A percentile compares a stretch with the other conserved stretches of the same genome.
phyloP scores from a whole-genome alignment of 2,113 vertebrate species.

The Trichomycterus rosablanca region DNA sequence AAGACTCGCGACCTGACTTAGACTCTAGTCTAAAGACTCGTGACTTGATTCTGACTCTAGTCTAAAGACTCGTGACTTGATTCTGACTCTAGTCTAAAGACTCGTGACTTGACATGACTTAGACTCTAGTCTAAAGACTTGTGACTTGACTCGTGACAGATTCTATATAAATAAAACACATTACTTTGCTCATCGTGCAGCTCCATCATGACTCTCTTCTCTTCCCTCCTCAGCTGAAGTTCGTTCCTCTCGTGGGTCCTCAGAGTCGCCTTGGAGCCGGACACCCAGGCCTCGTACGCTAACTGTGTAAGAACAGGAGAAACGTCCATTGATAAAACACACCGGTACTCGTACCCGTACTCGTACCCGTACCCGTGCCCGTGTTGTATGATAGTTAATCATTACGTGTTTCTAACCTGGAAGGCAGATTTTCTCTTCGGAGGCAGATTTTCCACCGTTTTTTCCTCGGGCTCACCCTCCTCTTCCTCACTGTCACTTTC shows the following conservation, averaged over 20 bases:
- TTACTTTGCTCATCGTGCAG: slow-evolving; percentile 53
- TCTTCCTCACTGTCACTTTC: slow-evolving; percentile 69
- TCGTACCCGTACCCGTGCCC: not conserved
- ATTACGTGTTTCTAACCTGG: slow-evolving; percentile 54
- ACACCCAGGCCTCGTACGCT: slow-evolving; percentile 69
- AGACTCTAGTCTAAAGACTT: too few species aligned
- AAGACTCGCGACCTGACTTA: too few species aligned
- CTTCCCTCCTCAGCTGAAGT: slow-evolving; percentile 50
- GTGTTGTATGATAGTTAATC: not conserved
- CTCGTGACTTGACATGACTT: too few species aligned
- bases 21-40: too few species aligned
- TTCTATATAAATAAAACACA: too few species aligned
- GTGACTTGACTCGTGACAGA: too few species aligned
- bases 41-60: too few species aligned
- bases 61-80: too few species aligned
- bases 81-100: too few species aligned
- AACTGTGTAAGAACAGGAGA: slow-evolving; percentile 51
- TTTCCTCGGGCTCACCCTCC: slow-evolving; percentile 53
- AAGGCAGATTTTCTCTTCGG: slow-evolving; percentile 68
- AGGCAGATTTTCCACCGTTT: slow-evolving; percentile 50
- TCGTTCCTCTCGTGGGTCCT: slow-evolving; percentile 63
- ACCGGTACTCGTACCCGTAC: not conserved
- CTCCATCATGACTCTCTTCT: slow-evolving; percentile 50
- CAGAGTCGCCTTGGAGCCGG: slow-evolving; percentile 63
- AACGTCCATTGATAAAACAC: not conserved